Percentiles rank a stretch among this genome's conserved stretches.
Evolutionary conservation across 2,888 invertebrate genomes (phyloP).

Genomic region (Limnephilus marmoratus): DNA sequence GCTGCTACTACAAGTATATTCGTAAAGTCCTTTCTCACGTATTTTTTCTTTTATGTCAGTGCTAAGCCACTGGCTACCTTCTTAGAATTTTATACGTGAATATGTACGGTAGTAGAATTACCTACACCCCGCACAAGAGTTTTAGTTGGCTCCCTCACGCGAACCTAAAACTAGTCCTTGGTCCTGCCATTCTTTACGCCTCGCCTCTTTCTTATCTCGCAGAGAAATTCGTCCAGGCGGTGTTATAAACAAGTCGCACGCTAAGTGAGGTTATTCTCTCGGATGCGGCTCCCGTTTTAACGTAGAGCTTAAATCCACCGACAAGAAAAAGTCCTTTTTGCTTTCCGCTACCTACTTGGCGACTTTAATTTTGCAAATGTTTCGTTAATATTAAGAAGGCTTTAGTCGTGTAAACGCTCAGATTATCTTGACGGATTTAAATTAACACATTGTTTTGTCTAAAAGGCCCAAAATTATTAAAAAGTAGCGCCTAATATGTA

Average conservation of each 20-base stretch:
- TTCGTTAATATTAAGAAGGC: neutral
- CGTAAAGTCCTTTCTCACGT: neutral
- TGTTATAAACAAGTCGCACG: constrained; percentile 73
- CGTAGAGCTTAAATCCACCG: constrained; percentile 27
- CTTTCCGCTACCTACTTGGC: constrained; percentile 4
- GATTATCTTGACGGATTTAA: neutral
- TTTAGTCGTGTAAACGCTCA: neutral
- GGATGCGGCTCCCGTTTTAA: constrained; percentile 31
- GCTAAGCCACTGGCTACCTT: neutral
- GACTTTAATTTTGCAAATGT: constrained; percentile 28
- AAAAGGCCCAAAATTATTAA: too few species aligned
- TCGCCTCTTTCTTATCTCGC: constrained; percentile 76
- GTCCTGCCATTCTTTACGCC: constrained; percentile 69
- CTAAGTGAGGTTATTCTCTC: constrained; percentile 55
- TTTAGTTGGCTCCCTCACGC: constrained; percentile 14
- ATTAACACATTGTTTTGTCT: neutral
- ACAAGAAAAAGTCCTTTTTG: constrained; percentile 10
- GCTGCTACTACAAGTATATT: neutral
- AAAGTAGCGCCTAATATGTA: too few species aligned
- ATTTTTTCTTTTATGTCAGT: neutral
- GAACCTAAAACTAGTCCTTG: constrained; percentile 65
- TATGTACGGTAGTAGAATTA: constrained; percentile 12
- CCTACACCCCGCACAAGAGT: constrained; percentile 17
- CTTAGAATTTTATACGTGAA: constrained; percentile 36
- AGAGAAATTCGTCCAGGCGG: constrained; percentile 77